These are phyloP conservation scores for Dicyrtomina minuta DNA, from an alignment of 2,888 invertebrate genomes.

Conservation along the genomic window DNA sequence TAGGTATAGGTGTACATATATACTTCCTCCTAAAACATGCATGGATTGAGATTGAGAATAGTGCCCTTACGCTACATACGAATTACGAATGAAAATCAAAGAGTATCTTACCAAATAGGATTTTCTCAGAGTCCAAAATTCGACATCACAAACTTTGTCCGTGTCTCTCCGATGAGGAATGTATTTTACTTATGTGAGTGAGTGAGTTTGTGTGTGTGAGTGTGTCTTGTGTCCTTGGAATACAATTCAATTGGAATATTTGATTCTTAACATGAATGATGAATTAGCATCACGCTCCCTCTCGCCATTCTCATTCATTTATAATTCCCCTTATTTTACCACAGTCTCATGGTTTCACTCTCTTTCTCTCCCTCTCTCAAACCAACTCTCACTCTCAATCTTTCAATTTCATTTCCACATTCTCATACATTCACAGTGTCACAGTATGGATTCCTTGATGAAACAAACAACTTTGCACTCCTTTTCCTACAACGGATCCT, in stretches of 20 bases:
- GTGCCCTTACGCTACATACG: no score
- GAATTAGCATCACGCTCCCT: constrained; percentile 34
- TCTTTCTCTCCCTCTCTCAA: constrained; percentile 4
- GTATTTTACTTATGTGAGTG: background rate
- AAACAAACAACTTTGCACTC: no score
- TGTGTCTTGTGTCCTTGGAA: constrained; percentile 27
- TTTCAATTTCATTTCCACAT: constrained; percentile 20
- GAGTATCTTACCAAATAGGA: no score
- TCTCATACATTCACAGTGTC: background rate
- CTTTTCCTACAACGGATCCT: no score
- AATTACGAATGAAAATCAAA: no score
- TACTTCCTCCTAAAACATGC: no score
- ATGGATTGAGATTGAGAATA: no score
- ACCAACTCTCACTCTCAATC: constrained; percentile 9
- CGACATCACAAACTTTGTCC: background rate
- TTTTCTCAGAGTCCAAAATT: no score
- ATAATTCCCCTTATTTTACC: constrained; percentile 29
- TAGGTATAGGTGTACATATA: no score
- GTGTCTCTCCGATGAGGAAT: background rate
- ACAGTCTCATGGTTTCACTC: constrained; percentile 25
- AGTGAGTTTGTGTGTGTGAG: no score
- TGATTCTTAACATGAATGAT: constrained; percentile 29
- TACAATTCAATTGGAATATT: constrained; percentile 7
- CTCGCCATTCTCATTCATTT: constrained; percentile 31
- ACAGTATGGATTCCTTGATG: no score